Percentiles rank a stretch among this genome's conserved stretches.
phyloP scores from a whole-genome alignment of 2,113 vertebrate genomes.

The Gymnocephalus cernua region DNA sequence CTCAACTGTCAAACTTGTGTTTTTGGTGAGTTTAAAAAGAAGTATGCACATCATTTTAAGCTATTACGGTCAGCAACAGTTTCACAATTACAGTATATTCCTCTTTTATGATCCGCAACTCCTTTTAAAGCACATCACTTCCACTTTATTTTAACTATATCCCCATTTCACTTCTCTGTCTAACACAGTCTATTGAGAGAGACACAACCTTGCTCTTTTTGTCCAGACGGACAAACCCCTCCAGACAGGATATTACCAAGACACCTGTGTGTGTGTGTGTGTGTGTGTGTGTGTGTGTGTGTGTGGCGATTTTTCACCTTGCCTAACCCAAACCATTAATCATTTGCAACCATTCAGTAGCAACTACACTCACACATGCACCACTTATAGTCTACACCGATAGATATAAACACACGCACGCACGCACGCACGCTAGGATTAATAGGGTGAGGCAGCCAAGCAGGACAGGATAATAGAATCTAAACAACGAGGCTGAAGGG shows the following conservation, averaged over 20 bases:
- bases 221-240: constrained; percentile 19
- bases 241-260: constrained; percentile 32
- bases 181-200: constrained; percentile 12
- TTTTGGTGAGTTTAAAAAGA: neutral
- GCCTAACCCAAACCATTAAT: constrained; percentile 60
- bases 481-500: constrained; percentile 62
- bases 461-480: constrained; percentile 75
- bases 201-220: constrained; percentile 21
- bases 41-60: neutral
- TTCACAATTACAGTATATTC: constrained; percentile 33
- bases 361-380: constrained; percentile 34
- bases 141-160: constrained; percentile 46
- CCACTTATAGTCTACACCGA: constrained; percentile 33
- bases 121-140: constrained; percentile 11
- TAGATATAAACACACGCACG: constrained; percentile 23
- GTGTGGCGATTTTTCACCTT: constrained; percentile 53
- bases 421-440: constrained; percentile 39
- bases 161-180: constrained; percentile 57
- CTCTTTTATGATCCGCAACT: constrained; percentile 17
- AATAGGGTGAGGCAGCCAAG: constrained; percentile 68
- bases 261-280: constrained; percentile 35
- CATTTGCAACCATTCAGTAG: constrained; percentile 48
- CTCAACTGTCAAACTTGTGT: neutral
- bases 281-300: neutral
- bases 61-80: neutral